A percentile compares a stretch with the other conserved stretches of the same genome.
These are phyloP conservation scores for Halcyon chelicuti DNA, from an alignment of 2,797 vertebrate species.

Conservation along the genomic window DNA sequence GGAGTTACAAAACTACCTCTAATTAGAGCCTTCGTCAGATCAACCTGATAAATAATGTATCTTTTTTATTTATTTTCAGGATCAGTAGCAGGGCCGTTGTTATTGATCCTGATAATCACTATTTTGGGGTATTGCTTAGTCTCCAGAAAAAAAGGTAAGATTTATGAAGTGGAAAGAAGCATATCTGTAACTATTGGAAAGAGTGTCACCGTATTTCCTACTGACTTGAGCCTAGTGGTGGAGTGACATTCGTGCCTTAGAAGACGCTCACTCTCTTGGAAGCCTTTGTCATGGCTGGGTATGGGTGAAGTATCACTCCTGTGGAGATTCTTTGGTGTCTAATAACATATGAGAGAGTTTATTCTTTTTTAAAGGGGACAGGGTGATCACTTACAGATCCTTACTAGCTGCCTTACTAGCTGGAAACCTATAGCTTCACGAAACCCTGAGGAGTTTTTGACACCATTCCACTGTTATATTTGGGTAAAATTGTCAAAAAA, in stretches of 20 bases:
- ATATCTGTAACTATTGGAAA: background rate
- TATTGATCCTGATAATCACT: constrained; percentile 22
- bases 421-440: background rate
- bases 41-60: background rate
- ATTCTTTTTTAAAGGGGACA: background rate
- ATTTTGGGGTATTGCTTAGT: constrained; percentile 38
- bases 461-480: background rate
- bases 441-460: background rate
- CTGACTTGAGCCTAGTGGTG: background rate
- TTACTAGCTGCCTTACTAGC: background rate
- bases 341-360: background rate
- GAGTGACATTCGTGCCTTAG: background rate
- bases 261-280: background rate
- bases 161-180: background rate
- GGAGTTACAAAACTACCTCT: background rate
- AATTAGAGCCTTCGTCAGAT: background rate
- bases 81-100: constrained; percentile 36
- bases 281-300: background rate
- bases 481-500: background rate
- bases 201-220: background rate
- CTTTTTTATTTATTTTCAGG: constrained; percentile 44
- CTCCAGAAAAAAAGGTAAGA: constrained; percentile 71
- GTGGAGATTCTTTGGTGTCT: background rate
- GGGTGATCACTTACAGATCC: background rate
- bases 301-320: background rate